These are phyloP conservation scores for Pseudomyrmex concolor DNA, from an alignment of 1,140 invertebrate genomes.

Conservation along the genomic window DNA sequence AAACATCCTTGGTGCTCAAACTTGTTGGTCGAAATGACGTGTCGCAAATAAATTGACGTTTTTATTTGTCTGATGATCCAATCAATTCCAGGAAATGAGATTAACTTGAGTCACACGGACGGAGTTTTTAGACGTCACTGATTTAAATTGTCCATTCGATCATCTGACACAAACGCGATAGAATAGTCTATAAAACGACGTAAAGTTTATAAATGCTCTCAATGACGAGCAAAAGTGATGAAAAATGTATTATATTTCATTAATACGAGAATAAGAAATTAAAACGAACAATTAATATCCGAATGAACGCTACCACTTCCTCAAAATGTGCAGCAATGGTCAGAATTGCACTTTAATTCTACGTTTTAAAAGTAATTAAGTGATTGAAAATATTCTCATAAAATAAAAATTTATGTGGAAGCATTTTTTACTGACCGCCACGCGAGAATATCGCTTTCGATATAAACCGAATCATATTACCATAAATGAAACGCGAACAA, in stretches of 20 bases:
- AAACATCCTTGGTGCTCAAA: slow-evolving; percentile 1
- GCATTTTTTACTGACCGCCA: background rate
- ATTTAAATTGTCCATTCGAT: background rate
- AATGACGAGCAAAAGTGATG: background rate
- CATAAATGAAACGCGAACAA: background rate
- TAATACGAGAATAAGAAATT: background rate
- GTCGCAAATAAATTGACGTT: background rate
- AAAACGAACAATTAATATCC: slow-evolving; percentile 5
- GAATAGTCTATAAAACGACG: background rate
- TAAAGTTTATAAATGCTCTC: slow-evolving; percentile 1
- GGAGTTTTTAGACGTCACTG: background rate
- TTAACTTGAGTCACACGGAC: background rate
- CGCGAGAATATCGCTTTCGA: background rate
- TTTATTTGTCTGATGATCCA: background rate
- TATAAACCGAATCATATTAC: background rate
- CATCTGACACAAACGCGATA: background rate
- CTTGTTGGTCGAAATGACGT: background rate
- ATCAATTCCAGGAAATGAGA: background rate
- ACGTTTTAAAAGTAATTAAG: slow-evolving; percentile 2
- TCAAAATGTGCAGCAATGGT: slow-evolving; percentile 13
- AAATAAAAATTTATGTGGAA: background rate
- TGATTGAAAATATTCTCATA: background rate
- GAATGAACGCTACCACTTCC: background rate
- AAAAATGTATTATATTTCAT: background rate
- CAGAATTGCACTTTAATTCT: slow-evolving; percentile 34